Evolutionary conservation across 2,113 vertebrate genomes (phyloP).

Genomic region (Odocoileus virginianus): DNA sequence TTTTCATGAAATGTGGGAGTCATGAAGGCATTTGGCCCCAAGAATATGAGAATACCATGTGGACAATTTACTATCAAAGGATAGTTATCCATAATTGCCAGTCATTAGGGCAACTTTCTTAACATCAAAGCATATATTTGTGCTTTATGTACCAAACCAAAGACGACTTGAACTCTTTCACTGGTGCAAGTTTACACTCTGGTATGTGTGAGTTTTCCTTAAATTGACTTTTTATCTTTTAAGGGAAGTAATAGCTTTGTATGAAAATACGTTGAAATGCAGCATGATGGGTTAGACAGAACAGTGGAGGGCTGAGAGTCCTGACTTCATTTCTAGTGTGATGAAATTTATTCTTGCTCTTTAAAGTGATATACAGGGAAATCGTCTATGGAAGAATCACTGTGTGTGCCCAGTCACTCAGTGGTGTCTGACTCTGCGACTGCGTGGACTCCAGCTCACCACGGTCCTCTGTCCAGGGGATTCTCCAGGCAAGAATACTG

Average conservation of each 20-base stretch:
- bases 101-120: slow-evolving; percentile 49
- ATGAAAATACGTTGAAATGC: background rate
- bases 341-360: background rate
- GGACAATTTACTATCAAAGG: slow-evolving; percentile 3
- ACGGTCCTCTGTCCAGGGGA: background rate
- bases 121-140: slow-evolving; percentile 36
- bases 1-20: background rate
- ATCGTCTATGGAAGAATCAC: background rate
- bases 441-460: background rate
- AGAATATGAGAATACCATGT: background rate
- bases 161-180: slow-evolving; percentile 4
- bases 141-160: slow-evolving; percentile 12
- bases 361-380: background rate
- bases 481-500: background rate
- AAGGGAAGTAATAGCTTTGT: background rate
- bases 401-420: background rate
- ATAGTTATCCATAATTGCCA: slow-evolving; percentile 25
- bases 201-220: background rate
- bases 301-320: background rate
- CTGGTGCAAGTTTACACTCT: background rate
- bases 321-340: background rate
- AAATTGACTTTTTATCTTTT: background rate
- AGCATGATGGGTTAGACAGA: background rate
- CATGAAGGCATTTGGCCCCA: background rate
- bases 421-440: background rate